A percentile compares a stretch with the other conserved stretches of the same genome.
Conservation (phyloP, 2,113 vertebrate species). For the Neolamprologus longior region DNA sequence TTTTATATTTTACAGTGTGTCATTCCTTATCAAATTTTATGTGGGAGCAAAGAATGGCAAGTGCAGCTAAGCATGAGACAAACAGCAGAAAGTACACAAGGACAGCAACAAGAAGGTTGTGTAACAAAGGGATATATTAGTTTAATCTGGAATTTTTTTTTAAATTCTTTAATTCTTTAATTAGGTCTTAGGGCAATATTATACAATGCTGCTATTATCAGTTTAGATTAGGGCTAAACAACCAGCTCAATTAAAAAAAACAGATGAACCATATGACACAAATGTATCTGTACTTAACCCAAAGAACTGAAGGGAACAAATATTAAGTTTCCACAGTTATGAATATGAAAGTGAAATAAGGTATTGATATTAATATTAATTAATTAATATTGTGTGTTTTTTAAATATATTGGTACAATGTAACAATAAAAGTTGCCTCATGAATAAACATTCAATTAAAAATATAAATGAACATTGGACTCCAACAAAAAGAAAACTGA, state of each 20-base stretch:
- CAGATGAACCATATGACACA: background rate
- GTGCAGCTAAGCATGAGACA: background rate
- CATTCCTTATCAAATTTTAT: background rate
- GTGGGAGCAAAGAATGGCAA: background rate
- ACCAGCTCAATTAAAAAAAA: background rate
- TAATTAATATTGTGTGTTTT: background rate
- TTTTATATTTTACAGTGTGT: background rate
- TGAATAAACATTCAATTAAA: background rate
- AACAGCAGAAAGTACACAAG: background rate
- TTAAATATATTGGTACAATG: background rate
- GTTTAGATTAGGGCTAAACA: background rate
- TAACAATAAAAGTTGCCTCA: background rate
- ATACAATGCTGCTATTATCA: rapidly evolving
- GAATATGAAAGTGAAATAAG: background rate
- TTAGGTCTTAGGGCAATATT: background rate
- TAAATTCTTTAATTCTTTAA: background rate
- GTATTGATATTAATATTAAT: background rate
- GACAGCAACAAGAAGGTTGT: background rate
- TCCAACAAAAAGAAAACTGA: background rate
- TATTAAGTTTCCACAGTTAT: background rate
- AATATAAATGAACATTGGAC: background rate
- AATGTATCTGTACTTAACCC: background rate
- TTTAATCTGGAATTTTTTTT: rapidly evolving
- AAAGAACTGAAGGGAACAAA: background rate
- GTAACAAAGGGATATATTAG: background rate